A percentile compares a stretch with the other conserved stretches of the same genome.
phyloP scores from a whole-genome alignment of 2,797 vertebrate species.

The Poeciliopsis presidionis region DNA sequence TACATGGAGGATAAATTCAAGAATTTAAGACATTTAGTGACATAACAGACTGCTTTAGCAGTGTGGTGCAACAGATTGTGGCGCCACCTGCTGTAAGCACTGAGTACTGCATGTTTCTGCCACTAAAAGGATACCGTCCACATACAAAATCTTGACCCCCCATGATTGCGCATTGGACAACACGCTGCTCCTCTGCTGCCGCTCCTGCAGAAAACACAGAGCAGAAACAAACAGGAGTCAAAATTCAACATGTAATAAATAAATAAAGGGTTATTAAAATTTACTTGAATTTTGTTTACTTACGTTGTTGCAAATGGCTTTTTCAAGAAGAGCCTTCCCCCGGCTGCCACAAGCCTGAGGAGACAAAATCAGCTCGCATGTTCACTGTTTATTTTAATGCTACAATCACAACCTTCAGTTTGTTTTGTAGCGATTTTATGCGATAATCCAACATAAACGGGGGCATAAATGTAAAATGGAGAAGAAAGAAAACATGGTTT shows the following conservation, averaged over 20 bases:
- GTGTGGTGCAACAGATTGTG: background rate
- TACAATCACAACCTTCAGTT: too few relatives aligned
- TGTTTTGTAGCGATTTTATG: background rate
- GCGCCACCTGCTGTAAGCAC: slow-evolving; percentile 68
- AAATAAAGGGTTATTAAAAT: background rate
- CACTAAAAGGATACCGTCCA: slow-evolving; percentile 86
- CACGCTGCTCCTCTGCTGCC: slow-evolving; percentile 76
- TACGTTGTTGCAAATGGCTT: slow-evolving; percentile 88
- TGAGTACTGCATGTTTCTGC: slow-evolving; percentile 22
- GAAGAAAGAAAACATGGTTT: background rate
- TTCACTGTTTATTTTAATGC: too few relatives aligned
- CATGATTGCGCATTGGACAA: slow-evolving; percentile 83
- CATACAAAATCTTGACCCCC: slow-evolving; percentile 87
- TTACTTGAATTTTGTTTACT: slow-evolving; percentile 41
- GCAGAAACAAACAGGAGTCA: slow-evolving; percentile 1
- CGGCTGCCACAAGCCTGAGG: slow-evolving; percentile 84
- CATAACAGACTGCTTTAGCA: background rate
- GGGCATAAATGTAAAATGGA: background rate
- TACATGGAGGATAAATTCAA: background rate
- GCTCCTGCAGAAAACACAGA: slow-evolving; percentile 74
- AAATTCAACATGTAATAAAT: background rate
- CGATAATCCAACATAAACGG: background rate
- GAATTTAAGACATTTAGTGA: background rate
- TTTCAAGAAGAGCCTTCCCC: slow-evolving; percentile 88
- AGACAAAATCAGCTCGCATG: slow-evolving; percentile 7